Evolutionary conservation across 2,888 invertebrate species (phyloP).

Genomic region (Cephus sareptanus): DNA sequence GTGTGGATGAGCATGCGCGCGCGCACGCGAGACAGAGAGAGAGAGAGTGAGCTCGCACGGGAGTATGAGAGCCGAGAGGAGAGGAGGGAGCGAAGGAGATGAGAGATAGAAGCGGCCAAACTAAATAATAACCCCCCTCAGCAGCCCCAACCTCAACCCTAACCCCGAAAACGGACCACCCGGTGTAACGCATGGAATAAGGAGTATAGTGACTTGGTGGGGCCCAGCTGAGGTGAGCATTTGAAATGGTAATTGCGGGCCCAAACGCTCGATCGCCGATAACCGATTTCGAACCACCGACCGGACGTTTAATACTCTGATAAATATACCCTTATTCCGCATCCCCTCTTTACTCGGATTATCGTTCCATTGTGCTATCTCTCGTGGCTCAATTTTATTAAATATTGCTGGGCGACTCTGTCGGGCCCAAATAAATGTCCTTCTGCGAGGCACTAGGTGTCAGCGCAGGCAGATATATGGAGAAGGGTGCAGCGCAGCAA

Average conservation of each 20-base stretch:
- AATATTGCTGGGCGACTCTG: no score
- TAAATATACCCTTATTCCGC: constrained; percentile 1
- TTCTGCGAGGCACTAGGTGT: no score
- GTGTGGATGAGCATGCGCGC: constrained; percentile 42
- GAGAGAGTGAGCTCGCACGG: constrained; percentile 13
- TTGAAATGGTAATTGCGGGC: constrained; percentile 62
- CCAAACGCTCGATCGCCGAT: constrained; percentile 48
- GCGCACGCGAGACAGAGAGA: not conserved
- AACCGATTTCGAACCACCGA: constrained; percentile 48
- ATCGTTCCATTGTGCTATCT: no score
- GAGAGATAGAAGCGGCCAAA: constrained; percentile 61
- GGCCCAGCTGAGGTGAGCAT: constrained; percentile 50
- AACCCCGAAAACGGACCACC: constrained; percentile 60
- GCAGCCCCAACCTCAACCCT: constrained; percentile 26
- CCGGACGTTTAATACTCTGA: constrained; percentile 19
- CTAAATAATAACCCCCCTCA: constrained; percentile 62
- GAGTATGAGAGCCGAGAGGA: constrained; percentile 8
- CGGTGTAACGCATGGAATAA: constrained; percentile 54
- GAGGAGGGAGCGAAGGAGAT: constrained; percentile 45
- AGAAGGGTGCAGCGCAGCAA: constrained; percentile 7
- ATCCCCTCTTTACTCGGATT: no score
- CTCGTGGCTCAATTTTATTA: no score
- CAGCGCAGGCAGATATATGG: no score
- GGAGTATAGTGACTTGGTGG: constrained; percentile 6
- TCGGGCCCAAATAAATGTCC: no score